These are phyloP conservation scores for Crocidura indochinensis DNA, from an alignment of 2,797 vertebrate genomes.

Conservation along the genomic window DNA sequence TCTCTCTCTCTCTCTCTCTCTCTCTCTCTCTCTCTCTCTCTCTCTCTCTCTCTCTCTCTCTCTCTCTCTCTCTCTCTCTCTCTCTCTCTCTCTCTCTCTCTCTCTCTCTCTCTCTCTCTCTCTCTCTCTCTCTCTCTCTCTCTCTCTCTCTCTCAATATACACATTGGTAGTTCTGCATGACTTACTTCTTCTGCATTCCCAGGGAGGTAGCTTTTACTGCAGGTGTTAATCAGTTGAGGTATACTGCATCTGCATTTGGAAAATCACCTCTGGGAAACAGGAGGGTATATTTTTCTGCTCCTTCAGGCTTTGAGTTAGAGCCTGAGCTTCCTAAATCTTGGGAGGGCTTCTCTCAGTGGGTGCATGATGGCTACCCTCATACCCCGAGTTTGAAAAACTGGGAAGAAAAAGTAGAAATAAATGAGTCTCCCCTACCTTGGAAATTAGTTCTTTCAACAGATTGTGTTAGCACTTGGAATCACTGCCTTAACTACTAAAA, in stretches of 20 bases:
- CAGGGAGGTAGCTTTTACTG: neutral
- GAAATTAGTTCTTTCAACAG: slow-evolving; percentile 85
- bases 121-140: neutral
- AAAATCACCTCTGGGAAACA: slow-evolving; percentile 16
- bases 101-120: no score
- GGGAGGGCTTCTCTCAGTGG: slow-evolving; percentile 23
- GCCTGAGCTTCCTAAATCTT: neutral
- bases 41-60: no score
- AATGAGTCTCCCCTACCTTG: slow-evolving; percentile 85
- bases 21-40: neutral
- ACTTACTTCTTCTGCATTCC: neutral
- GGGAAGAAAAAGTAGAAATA: slow-evolving; percentile 82
- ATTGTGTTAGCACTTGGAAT: slow-evolving; percentile 84
- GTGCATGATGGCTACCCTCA: slow-evolving; percentile 64
- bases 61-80: neutral
- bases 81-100: neutral
- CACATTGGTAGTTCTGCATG: neutral
- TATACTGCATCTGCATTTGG: neutral
- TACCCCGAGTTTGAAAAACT: slow-evolving; percentile 78
- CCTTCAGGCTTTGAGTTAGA: neutral
- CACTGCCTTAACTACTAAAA: slow-evolving; percentile 85
- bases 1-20: neutral
- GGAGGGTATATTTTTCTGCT: neutral
- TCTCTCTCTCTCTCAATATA: no score
- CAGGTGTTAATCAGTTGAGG: neutral